These are phyloP conservation scores for Drosophila saltans DNA, from an alignment of 1,140 invertebrate species.

Conservation along the genomic window DNA sequence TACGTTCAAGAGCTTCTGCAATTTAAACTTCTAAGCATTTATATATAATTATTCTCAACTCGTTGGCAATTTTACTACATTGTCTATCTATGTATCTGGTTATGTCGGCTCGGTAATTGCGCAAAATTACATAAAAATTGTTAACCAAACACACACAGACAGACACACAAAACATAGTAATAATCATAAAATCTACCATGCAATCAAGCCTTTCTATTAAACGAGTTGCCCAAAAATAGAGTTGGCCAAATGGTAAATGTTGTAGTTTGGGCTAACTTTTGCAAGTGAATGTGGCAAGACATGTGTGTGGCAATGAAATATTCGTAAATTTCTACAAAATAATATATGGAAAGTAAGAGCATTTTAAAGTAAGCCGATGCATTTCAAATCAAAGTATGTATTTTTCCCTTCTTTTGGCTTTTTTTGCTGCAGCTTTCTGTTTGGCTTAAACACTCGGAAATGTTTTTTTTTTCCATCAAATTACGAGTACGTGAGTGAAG, in stretches of 20 bases:
- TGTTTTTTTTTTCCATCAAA: background rate
- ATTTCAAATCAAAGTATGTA: conserved; percentile 64
- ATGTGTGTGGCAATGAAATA: conserved; percentile 9
- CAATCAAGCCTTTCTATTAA: conserved; percentile 37
- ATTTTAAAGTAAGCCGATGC: conserved; percentile 45
- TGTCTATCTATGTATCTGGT: background rate
- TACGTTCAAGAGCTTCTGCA: background rate
- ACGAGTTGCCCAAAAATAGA: conserved; percentile 64
- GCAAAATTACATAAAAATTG: conserved; percentile 55
- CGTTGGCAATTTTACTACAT: conserved; percentile 28
- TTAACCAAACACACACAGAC: conserved; percentile 23
- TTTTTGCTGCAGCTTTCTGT: background rate
- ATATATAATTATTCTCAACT: conserved; percentile 38
- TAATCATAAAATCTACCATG: conserved; percentile 38
- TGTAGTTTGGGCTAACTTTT: conserved; percentile 49
- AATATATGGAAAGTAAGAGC: conserved; percentile 61
- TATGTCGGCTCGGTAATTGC: conserved; percentile 39
- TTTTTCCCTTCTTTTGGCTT: background rate
- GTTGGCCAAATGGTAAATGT: conserved; percentile 37
- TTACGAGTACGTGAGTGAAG: conserved; percentile 67
- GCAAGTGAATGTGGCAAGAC: conserved; percentile 39
- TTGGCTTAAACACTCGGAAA: conserved; percentile 20
- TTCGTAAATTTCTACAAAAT: background rate
- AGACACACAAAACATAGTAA: conserved; percentile 33
- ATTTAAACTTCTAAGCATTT: conserved; percentile 31